phyloP scores from a whole-genome alignment of 35 echinoderm and acorn worm species.

The Apostichopus parvimensis region DNA sequence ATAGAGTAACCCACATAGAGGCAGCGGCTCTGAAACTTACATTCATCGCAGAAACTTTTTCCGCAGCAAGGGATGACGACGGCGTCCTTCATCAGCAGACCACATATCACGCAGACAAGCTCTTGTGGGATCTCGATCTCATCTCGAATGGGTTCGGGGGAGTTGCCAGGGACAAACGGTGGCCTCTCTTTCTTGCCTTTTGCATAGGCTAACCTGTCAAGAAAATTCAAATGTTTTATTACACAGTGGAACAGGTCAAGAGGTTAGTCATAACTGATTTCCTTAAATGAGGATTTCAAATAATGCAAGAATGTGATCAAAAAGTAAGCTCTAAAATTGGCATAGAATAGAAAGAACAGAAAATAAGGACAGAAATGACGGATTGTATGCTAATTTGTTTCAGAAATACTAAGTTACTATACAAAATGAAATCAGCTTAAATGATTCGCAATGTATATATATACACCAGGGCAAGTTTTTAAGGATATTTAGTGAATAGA shows the following conservation, averaged over 20 bases:
- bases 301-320: too few relatives aligned
- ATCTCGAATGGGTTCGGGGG: constrained; percentile 71
- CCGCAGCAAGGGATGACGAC: constrained; percentile 98
- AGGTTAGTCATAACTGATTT: not conserved
- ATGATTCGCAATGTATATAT: too few relatives aligned
- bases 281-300: too few relatives aligned
- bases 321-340: too few relatives aligned
- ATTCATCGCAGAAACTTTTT: constrained; percentile 98
- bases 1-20: too few relatives aligned
- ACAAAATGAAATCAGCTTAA: too few relatives aligned
- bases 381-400: too few relatives aligned
- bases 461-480: too few relatives aligned
- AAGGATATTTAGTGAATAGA: too few relatives aligned
- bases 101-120: constrained; percentile 74
- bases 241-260: not conserved
- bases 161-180: constrained; percentile 75
- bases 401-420: too few relatives aligned
- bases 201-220: constrained; percentile 74
- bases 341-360: too few relatives aligned
- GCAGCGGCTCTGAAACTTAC: constrained; percentile 57
- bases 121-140: constrained; percentile 83
- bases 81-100: constrained; percentile 84
- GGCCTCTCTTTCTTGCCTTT: constrained; percentile 85
- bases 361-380: too few relatives aligned
- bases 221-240: not conserved